Conservation (phyloP, 2,888 invertebrate species). For the Euzetes globulus region DNA sequence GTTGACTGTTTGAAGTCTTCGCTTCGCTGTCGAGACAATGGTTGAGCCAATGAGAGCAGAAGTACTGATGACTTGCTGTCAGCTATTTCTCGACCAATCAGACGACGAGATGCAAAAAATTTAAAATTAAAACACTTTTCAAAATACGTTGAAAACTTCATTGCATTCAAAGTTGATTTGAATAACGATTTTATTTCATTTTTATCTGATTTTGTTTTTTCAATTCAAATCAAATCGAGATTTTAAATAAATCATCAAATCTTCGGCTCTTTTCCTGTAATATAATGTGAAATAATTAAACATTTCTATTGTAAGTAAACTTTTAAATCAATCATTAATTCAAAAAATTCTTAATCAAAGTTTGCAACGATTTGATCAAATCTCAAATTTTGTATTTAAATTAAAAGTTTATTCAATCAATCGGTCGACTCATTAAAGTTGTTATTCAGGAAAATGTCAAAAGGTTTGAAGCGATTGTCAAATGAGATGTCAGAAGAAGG, state of each 20-base stretch:
- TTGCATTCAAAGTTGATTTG: background rate
- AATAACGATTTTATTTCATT: no score
- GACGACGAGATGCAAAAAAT: background rate
- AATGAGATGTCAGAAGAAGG: background rate
- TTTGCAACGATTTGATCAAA: background rate
- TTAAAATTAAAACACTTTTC: conserved; percentile 4
- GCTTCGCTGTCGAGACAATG: conserved; percentile 1
- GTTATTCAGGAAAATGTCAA: background rate
- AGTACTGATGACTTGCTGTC: background rate
- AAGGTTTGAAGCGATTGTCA: background rate
- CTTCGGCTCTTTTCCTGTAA: background rate
- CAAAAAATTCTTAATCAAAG: background rate
- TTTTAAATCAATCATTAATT: background rate
- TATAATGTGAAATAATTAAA: no score
- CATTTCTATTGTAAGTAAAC: no score
- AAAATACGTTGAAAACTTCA: background rate
- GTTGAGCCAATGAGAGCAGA: background rate
- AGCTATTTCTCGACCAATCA: background rate
- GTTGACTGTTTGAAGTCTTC: background rate
- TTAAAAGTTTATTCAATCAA: no score
- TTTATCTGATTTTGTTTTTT: no score
- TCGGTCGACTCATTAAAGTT: background rate
- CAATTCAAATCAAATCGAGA: background rate
- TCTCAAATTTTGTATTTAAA: background rate
- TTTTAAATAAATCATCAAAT: background rate